Base-by-base conservation (phyloP, 2,797 vertebrate genomes). In the Phaenicophaeus curvirostris region DNA sequence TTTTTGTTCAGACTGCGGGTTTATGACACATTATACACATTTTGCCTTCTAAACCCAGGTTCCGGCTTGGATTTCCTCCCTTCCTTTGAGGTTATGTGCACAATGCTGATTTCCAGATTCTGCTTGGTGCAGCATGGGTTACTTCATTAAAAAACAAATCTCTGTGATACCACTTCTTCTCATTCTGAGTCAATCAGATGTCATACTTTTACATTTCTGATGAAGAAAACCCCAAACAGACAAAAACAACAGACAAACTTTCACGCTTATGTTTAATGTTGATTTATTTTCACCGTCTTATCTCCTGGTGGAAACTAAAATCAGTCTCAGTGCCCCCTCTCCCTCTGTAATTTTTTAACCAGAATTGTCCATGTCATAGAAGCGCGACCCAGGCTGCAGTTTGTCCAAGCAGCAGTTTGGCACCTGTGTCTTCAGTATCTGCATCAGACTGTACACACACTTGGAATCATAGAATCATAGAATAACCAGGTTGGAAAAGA, bases 381-480 rank as follows among this genome's bases (percentile, higher is more conserved):
- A 68, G 41, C n/a, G 6, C 0, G 0, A 35, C 9, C 19, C 20
- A 59, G 72, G 2, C 1, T 1, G 0, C 11, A 6, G 37, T 18
- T 25, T 25, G 10, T 23, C 31, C 51, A 21, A 79, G 42, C 55
- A 66, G 42, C 0, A 1, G 5, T 55, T 58, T 46, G 53, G n/a
- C 3, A 1, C 46, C 74, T 5, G 9, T 15, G 33, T 50, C 21
- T 41, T 31, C 62, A 20, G 17, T 10, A 21, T 21, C 78, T 24
- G 27, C 51, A 67, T 30, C 53, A 75, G 74, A 18, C 41, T 21
- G 18, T 7, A 25, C 37, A 39, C 62, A 15, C 17, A 4, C 20
- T 9, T 9, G 14, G n/a, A n/a, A n/a, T n/a, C n/a, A n/a, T n/a
- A n/a, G n/a, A n/a, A n/a, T n/a, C n/a, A n/a, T n/a, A n/a, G n/a